Conservation (phyloP, 2,888 invertebrate species). For the Marronus borbonicus region DNA sequence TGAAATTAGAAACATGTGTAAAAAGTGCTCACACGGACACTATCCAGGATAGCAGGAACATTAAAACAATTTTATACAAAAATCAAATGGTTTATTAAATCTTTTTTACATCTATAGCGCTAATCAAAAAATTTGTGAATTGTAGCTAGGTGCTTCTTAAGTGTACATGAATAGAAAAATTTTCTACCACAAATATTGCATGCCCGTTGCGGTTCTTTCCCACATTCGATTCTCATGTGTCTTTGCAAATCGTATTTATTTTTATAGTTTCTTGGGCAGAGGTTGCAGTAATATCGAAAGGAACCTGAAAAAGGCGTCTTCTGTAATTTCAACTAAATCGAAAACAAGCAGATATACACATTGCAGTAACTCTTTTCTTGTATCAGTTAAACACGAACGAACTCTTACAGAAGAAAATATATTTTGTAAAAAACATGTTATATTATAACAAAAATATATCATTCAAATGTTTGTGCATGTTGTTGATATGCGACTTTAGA, state of each 20-base stretch:
- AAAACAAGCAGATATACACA: background rate
- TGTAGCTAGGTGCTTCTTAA: slow-evolving; percentile 49
- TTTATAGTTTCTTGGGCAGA: slow-evolving; percentile 71
- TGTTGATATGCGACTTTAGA: slow-evolving; percentile 52
- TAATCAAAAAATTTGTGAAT: slow-evolving; percentile 44
- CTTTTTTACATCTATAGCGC: no score
- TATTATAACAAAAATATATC: slow-evolving; percentile 25
- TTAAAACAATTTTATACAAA: no score
- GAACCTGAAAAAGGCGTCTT: slow-evolving; percentile 41
- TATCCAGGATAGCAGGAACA: no score
- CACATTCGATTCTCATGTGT: slow-evolving; percentile 80
- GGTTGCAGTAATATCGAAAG: slow-evolving; percentile 48
- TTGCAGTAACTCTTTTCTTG: background rate
- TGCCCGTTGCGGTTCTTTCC: slow-evolving; percentile 62
- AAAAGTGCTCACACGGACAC: no score
- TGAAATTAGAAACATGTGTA: no score
- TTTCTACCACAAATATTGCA: slow-evolving; percentile 55
- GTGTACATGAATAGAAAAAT: slow-evolving; percentile 51
- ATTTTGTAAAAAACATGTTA: slow-evolving; percentile 16
- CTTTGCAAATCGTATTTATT: slow-evolving; percentile 82
- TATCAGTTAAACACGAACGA: background rate
- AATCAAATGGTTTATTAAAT: no score
- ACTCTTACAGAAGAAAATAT: slow-evolving; percentile 21
- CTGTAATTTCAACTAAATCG: slow-evolving; percentile 6
- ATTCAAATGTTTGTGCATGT: slow-evolving; percentile 47